Percentiles rank a stretch among this genome's conserved stretches.
Conservation (phyloP, 2,888 invertebrate species). For the Lissonota sp. region DNA sequence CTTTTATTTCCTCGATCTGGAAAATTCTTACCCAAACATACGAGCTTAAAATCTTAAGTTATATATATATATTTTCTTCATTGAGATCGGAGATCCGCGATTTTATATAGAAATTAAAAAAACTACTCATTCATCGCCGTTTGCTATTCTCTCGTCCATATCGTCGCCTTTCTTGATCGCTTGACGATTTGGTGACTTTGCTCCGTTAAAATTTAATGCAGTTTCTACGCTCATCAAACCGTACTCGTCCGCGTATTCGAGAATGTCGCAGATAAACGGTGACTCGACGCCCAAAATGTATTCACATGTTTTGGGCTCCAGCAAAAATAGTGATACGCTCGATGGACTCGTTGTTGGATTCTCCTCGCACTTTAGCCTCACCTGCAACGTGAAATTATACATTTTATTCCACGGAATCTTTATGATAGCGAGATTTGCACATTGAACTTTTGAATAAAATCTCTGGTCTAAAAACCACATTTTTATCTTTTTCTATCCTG, state of each 20-base stretch:
- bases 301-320: slow-evolving; percentile 97
- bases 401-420: slow-evolving; percentile 5
- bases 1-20: slow-evolving; percentile 27
- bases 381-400: slow-evolving; percentile 77
- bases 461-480: too few relatives aligned
- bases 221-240: slow-evolving; percentile 87
- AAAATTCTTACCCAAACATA: background rate
- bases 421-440: too few relatives aligned
- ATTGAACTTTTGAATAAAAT: too few relatives aligned
- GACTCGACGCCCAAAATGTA: slow-evolving; percentile 98
- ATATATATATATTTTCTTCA: background rate
- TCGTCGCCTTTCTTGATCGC: slow-evolving; percentile 71
- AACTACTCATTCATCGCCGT: slow-evolving; percentile 77
- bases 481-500: too few relatives aligned
- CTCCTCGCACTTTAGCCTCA: slow-evolving; percentile 91
- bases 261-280: slow-evolving; percentile 93
- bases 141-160: slow-evolving; percentile 77
- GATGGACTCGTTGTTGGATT: slow-evolving; percentile 89
- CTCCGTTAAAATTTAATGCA: slow-evolving; percentile 72
- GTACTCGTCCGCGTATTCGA: slow-evolving; percentile 92
- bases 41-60: background rate
- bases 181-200: slow-evolving; percentile 69
- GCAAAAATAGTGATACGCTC: slow-evolving; percentile 93
- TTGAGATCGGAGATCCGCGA: background rate
- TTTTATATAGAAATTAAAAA: background rate